Evolutionary conservation across 2,113 vertebrate genomes (phyloP).

Genomic region (Lipotes vexillifer): DNA sequence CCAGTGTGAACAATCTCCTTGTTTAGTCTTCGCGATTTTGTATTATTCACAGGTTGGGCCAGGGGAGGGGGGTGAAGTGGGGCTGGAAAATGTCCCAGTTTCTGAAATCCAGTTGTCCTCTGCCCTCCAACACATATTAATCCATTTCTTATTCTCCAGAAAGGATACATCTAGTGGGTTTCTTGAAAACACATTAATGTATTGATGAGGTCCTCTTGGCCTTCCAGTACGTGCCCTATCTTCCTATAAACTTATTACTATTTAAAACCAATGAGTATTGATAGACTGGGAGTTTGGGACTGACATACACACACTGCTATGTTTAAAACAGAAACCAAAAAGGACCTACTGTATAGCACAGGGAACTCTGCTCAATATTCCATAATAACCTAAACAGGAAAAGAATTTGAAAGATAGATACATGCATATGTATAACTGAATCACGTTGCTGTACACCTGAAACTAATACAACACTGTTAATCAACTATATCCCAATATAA

Average conservation of each 20-base stretch:
- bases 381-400: neutral
- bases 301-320: neutral
- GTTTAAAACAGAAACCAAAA: neutral
- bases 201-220: neutral
- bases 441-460: neutral
- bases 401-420: neutral
- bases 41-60: neutral
- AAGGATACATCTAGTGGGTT: neutral
- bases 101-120: conserved; percentile 9
- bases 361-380: neutral
- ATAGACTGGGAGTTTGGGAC: neutral
- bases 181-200: neutral
- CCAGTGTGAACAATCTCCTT: conserved; percentile 7
- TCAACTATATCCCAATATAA: no score
- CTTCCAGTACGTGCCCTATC: neutral
- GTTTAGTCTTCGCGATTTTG: conserved; percentile 32
- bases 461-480: neutral
- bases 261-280: neutral
- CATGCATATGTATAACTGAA: neutral
- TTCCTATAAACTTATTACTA: neutral
- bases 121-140: neutral
- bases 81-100: neutral
- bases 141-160: neutral
- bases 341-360: neutral
- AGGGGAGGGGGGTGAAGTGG: neutral